Conservation (phyloP, 2,113 vertebrate species). For the Nibea coibor region DNA sequence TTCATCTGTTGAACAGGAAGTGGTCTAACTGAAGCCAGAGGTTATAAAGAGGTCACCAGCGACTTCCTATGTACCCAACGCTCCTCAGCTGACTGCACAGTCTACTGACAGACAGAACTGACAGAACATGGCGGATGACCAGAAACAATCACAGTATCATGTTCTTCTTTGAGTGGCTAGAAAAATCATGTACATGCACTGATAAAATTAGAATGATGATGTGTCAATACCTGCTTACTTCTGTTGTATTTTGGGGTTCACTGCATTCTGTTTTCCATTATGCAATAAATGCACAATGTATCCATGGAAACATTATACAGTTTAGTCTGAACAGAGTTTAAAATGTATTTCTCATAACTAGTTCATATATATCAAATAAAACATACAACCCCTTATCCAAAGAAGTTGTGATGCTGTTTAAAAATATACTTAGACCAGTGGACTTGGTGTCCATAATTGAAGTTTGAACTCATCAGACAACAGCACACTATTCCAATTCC, state of each 20-base stretch:
- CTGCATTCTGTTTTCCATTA: not conserved
- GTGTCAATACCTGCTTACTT: not conserved
- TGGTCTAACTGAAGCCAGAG: constrained; percentile 74
- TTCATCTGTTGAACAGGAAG: constrained; percentile 73
- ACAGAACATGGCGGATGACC: not conserved
- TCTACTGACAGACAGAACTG: constrained; percentile 62
- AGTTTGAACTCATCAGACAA: too few relatives aligned
- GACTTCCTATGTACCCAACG: constrained; percentile 84
- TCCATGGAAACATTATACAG: not conserved
- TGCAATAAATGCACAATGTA: not conserved
- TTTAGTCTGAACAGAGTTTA: not conserved
- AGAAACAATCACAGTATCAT: not conserved
- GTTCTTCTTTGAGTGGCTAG: not conserved
- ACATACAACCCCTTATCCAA: too few relatives aligned
- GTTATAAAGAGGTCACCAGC: constrained; percentile 83
- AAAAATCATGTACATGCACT: not conserved
- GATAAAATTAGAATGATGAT: not conserved
- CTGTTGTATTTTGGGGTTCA: not conserved
- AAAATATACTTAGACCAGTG: too few relatives aligned
- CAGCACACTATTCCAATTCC: too few relatives aligned
- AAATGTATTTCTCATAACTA: not conserved
- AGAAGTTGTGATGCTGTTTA: too few relatives aligned
- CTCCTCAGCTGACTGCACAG: constrained; percentile 80
- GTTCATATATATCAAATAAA: not conserved
- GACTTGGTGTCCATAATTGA: too few relatives aligned